Evolutionary conservation across 92 coral and sea anemone genomes (phyloP).

Genomic region (Zoanthus solanderi): DNA sequence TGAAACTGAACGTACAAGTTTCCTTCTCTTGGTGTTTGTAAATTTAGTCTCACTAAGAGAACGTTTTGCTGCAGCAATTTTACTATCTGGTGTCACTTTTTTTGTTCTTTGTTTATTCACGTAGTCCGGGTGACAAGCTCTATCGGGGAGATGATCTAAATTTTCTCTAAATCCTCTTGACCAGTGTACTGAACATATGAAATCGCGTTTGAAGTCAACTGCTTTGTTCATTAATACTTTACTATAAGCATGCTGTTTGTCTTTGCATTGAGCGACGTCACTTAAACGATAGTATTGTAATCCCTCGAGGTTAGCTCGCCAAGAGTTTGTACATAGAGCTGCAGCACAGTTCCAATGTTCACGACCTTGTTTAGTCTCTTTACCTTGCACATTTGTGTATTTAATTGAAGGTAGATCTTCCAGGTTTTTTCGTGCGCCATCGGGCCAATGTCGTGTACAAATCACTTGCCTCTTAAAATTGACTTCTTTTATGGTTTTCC

Average conservation of each 20-base stretch:
- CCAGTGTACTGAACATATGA: constrained; percentile 64
- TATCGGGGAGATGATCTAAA: constrained; percentile 63
- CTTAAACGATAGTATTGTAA: constrained; percentile 24
- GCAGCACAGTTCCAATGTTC: constrained; percentile 60
- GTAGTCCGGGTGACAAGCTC: constrained; percentile 59
- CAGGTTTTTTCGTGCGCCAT: constrained; percentile 34
- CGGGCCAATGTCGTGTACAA: constrained; percentile 55
- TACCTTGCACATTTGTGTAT: constrained; percentile 48
- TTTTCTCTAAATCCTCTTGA: constrained; percentile 50
- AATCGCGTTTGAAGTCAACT: constrained; percentile 64
- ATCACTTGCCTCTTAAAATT: constrained; percentile 57
- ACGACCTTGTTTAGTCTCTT: constrained; percentile 36
- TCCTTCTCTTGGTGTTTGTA: constrained; percentile 55
- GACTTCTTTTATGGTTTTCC: constrained; percentile 46
- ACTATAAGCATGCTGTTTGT: constrained; percentile 19
- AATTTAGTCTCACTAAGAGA: constrained; percentile 41
- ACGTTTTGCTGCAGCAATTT: constrained; percentile 57
- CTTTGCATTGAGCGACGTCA: constrained; percentile 13
- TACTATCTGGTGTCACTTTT: constrained; percentile 52
- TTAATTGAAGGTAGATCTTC: constrained; percentile 57
- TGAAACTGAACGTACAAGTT: constrained; percentile 13
- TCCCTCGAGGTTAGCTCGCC: constrained; percentile 32
- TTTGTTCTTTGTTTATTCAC: constrained; percentile 52
- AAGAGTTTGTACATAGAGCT: constrained; percentile 27
- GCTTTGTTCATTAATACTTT: constrained; percentile 55